phyloP scores from a whole-genome alignment of 1,140 invertebrate genomes.

The Drosophila nannoptera region DNA sequence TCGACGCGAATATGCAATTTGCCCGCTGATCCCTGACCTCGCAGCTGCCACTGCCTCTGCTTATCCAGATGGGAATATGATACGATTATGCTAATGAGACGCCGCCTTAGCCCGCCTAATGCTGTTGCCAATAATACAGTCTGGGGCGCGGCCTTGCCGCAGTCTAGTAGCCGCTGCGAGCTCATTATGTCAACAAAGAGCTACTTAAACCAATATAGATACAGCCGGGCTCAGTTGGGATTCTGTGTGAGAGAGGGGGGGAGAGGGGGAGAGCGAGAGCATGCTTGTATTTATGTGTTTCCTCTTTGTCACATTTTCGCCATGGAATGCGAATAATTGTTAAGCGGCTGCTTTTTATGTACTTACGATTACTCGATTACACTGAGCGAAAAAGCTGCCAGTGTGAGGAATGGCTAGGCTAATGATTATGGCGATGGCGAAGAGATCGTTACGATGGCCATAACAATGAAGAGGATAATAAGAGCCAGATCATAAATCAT shows the following conservation, averaged over 20 bases:
- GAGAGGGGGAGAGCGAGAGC: not conserved
- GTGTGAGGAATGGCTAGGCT: not conserved
- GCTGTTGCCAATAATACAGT: constrained; percentile 16
- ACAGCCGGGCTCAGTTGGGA: not conserved
- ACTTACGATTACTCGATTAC: not conserved
- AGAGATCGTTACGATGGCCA: not conserved
- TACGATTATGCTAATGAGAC: constrained; percentile 43
- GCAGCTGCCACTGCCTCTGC: not conserved
- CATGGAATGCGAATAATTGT: constrained; percentile 38
- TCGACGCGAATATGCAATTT: not conserved
- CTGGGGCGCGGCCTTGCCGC: constrained; percentile 5
- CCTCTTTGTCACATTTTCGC: not conserved
- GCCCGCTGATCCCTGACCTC: constrained; percentile 32
- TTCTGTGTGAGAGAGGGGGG: not conserved
- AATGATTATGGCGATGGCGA: not conserved
- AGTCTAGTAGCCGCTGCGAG: constrained; percentile 3
- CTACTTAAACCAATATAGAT: constrained; percentile 17
- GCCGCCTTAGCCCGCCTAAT: constrained; percentile 10
- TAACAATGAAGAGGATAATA: not conserved
- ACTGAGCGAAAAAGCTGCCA: not conserved
- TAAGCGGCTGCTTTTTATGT: constrained; percentile 14
- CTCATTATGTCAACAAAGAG: constrained; percentile 16
- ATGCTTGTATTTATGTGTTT: not conserved
- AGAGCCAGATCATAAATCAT: too few relatives aligned
- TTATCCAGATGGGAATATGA: constrained; percentile 25